These are phyloP conservation scores for Dendrophyllia cribrosa DNA, from an alignment of 64 coral and sea anemone species.

Conservation along the genomic window DNA sequence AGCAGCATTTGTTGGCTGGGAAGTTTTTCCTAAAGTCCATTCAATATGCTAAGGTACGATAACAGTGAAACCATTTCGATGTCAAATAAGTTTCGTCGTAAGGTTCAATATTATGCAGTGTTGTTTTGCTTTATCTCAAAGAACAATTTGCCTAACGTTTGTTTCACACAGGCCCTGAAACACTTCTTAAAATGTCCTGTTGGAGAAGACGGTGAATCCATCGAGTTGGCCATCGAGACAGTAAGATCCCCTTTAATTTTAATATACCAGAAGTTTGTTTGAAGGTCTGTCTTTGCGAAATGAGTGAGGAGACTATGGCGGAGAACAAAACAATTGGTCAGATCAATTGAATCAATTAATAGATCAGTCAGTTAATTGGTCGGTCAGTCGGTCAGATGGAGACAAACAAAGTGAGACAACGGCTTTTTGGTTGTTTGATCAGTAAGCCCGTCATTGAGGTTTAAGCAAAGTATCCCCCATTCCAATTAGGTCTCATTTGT, in stretches of 20 bases:
- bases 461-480: neutral
- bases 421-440: too few species aligned
- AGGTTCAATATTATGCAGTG: neutral
- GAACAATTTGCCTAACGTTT: neutral
- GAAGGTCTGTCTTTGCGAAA: too few species aligned
- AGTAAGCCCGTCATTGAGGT: too few species aligned
- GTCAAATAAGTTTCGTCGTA: neutral
- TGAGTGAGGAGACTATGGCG: too few species aligned
- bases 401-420: too few species aligned
- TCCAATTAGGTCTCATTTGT: neutral
- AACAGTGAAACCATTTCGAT: neutral
- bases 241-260: constrained; percentile 50
- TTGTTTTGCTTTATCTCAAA: neutral
- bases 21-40: constrained; percentile 92
- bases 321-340: too few species aligned
- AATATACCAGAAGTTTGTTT: neutral
- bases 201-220: constrained; percentile 91
- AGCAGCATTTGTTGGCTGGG: constrained; percentile 92
- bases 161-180: constrained; percentile 81
- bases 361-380: neutral
- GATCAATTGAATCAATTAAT: too few species aligned
- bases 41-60: constrained; percentile 87
- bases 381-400: neutral
- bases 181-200: constrained; percentile 94
- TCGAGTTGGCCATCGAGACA: constrained; percentile 97